phyloP scores from a whole-genome alignment of 2,113 vertebrate genomes.

The Vidua macroura region DNA sequence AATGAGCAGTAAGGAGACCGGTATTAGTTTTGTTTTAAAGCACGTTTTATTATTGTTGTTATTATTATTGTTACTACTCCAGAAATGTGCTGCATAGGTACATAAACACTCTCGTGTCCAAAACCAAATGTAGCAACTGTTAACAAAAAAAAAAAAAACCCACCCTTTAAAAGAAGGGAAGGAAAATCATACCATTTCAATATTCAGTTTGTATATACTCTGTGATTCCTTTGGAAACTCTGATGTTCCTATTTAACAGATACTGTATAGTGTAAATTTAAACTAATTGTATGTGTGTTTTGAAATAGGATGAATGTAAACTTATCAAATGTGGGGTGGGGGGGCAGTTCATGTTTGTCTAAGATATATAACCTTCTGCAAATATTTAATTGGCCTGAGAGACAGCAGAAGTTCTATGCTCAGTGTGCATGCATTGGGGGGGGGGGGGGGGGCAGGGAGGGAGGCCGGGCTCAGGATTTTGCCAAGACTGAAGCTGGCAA shows the following conservation, averaged over 20 bases:
- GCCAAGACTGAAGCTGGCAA: constrained; percentile 39
- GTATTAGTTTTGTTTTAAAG: constrained; percentile 2
- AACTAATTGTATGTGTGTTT: constrained; percentile 69
- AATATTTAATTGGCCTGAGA: constrained; percentile 32
- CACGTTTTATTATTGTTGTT: not conserved
- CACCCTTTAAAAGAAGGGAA: constrained; percentile 6
- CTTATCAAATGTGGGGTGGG: not conserved
- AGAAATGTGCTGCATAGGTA: not conserved
- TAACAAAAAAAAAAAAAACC: not conserved
- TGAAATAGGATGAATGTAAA: constrained; percentile 55
- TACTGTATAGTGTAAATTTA: constrained; percentile 81
- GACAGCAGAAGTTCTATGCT: constrained; percentile 1
- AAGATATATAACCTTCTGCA: constrained; percentile 37
- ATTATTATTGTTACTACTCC: not conserved
- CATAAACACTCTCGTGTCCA: not conserved
- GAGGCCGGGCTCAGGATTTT: not conserved
- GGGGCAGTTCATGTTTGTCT: not conserved
- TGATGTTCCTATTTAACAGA: constrained; percentile 76
- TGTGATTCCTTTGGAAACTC: constrained; percentile 52
- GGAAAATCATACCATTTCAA: constrained; percentile 55
- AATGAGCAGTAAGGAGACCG: not conserved
- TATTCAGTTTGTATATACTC: constrained; percentile 57
- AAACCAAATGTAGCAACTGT: constrained; percentile 27
- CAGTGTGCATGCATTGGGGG: constrained; percentile 23
- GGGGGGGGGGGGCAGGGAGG: not conserved